phyloP scores from a whole-genome alignment of 2,888 invertebrate species.

The Eristalinus aeneus region DNA sequence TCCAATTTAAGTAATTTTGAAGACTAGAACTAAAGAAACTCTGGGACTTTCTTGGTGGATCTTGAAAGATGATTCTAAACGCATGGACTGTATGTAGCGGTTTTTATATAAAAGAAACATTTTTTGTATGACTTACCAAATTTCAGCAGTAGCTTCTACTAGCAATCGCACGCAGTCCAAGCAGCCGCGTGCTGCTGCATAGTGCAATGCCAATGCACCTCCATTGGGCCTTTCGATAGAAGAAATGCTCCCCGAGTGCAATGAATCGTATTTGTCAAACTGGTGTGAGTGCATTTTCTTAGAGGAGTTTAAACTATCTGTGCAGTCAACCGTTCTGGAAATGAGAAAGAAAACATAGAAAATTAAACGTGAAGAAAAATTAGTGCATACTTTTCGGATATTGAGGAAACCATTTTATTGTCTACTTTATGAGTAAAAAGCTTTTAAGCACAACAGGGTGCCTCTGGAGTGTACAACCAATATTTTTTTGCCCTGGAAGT shows the following conservation, averaged over 20 bases:
- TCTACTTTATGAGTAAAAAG: neutral
- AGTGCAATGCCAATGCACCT: conserved; percentile 92
- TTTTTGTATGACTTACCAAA: conserved; percentile 83
- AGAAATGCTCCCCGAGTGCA: conserved; percentile 79
- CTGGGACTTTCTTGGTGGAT: no score
- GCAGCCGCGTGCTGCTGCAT: conserved; percentile 92
- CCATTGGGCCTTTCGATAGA: conserved; percentile 80
- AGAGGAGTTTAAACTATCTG: conserved; percentile 75
- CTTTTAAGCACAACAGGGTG: no score
- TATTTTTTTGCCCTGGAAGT: no score
- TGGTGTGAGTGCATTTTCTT: conserved; percentile 80
- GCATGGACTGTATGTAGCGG: no score
- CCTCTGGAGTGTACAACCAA: no score
- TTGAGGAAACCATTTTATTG: neutral
- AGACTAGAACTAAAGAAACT: no score
- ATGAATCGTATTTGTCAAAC: conserved; percentile 77
- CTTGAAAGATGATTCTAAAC: no score
- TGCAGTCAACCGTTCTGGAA: conserved; percentile 78
- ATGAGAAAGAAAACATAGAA: conserved; percentile 21
- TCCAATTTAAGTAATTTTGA: no score
- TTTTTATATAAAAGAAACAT: neutral
- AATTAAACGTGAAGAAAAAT: neutral
- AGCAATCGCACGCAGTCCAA: conserved; percentile 91
- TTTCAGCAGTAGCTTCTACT: conserved; percentile 89
- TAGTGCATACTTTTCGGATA: conserved; percentile 11